Base-by-base conservation (phyloP, 2,888 invertebrate genomes). In the Cheilosia impressa region DNA sequence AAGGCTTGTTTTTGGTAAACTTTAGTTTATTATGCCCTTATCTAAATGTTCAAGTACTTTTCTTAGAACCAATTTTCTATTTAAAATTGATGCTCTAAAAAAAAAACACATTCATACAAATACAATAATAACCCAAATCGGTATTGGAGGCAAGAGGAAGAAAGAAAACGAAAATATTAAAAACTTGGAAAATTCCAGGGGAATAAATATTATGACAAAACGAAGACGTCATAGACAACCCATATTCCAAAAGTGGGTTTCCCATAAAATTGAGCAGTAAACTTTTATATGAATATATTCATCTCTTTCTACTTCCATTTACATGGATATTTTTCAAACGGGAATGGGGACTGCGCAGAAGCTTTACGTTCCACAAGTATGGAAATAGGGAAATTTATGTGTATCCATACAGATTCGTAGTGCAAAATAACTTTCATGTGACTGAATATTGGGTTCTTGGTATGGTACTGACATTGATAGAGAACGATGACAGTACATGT, bases 161-260 rank as follows among this genome's bases (percentile, higher is more conserved):
- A 1, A 15, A 43, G 15, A 41, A 41, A 60, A 41, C 4, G 38
- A 50, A 5, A 24, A 24, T 24, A n/a, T 15, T 17, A 62, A 65
- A 57, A 68, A 60, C 69, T 65, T 75, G 75, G 65, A 84, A 82
- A 41, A 38, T 84, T 84, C 69, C 63, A 80, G 34, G 47, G 72
- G 38, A 68, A 79, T 75, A 47, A 63, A 50, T 63, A 71, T 53
- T 68, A 77, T 68, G 66, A 62, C 76, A 65, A 81, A 85, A 77
- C 72, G 72, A 72, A 66, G 68, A 85, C 85, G 85, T 85, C 85
- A 85, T 72, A 81, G 76, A 77, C 81, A 85, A 68, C 71, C 72
- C 55, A 68, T 77, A 71, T 84, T 77, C 65, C 62, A 81, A 85
- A 81, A 60, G n/a, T 60, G 53, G 10, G 58, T 75, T 62, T 68